A percentile compares a stretch with the other conserved stretches of the same genome.
phyloP scores from a whole-genome alignment of 2,888 invertebrate species.

The Hyalella azteca region DNA sequence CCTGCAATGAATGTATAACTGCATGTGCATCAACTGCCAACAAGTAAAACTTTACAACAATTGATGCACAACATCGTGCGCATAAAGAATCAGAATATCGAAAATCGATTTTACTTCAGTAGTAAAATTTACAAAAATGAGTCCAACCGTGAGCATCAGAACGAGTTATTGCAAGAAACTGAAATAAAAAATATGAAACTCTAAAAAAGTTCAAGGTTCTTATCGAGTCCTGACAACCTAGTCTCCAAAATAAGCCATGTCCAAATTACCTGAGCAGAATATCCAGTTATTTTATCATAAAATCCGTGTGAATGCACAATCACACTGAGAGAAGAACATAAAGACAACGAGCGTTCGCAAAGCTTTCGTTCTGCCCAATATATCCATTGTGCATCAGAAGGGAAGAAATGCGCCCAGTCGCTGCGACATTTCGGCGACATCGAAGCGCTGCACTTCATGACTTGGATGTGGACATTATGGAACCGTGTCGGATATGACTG shows the following conservation, averaged over 20 bases:
- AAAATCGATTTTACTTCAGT: no score
- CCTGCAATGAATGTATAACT: no score
- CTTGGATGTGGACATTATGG: slow-evolving; percentile 24
- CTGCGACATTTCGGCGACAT: slow-evolving; percentile 6
- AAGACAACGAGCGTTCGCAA: slow-evolving; percentile 24
- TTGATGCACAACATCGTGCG: no score
- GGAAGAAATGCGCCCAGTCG: slow-evolving; percentile 2
- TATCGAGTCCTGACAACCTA: no score
- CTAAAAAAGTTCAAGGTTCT: no score
- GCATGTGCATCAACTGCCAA: no score
- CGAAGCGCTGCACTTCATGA: slow-evolving; percentile 18
- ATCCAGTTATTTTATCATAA: slow-evolving; percentile 30
- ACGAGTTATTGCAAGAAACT: no score
- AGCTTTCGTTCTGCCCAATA: slow-evolving; percentile 29
- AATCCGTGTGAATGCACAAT: background rate
- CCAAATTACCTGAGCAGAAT: background rate
- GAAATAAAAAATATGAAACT: no score
- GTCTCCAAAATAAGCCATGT: slow-evolving; percentile 26
- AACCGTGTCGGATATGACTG: slow-evolving; percentile 2
- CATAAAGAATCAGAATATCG: no score
- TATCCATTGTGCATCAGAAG: slow-evolving; percentile 26
- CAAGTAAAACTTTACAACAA: no score
- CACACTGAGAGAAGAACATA: slow-evolving; percentile 11
- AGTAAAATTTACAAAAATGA: no score
- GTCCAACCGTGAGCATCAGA: no score